Base-by-base conservation (phyloP, 64 coral and sea anemone genomes). In the Stichodactyla helianthus region DNA sequence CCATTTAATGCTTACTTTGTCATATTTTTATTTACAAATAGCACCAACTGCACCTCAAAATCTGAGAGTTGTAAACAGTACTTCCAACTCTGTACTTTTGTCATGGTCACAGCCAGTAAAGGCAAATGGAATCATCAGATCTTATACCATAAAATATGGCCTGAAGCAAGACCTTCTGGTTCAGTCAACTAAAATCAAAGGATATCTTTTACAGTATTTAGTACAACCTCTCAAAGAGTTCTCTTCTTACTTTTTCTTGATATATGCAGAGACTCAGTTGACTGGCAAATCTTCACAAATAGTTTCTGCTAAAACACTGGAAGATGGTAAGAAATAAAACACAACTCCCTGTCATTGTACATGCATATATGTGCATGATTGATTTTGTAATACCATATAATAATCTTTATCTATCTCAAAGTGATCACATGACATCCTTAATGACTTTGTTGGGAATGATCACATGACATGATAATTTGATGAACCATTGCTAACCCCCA, bases 61-160 rank as follows among this genome's bases (percentile, higher is more conserved):
- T 28, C 51, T 90, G 1, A 20, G 62, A 15, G 67, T 71, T 4
- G 7, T 2, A 78, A 82, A 85, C 17, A 1, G 44, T 1, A 63
- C 64, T 25, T 90, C 89, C 28, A 90, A 7, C 18, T 60, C 70
- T 51, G 84, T 90, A 19, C 19, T 19, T 0, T 53, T 57, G 12
- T 25, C 51, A 12, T 90, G 89, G 89, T 10, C 28, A 10, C 52
- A 0, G 4, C 89, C 89, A 12, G 9, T 53, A 19, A 90, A 77
- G 15, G 5, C 57, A 4, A 90, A 90, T 79, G 89, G 89, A 35
- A 71, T 58, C 19, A 52, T 90, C 55, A 51, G 1, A 55, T 52
- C 17, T 52, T 90, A 90, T 60, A 80, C 44, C 4, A 67, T 90
- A 0, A 61, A 25, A 51, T 90, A 85, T 79, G 89, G 89, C 27